Conservation (phyloP, 2,113 vertebrate genomes). For the Alectura lathami region DNA sequence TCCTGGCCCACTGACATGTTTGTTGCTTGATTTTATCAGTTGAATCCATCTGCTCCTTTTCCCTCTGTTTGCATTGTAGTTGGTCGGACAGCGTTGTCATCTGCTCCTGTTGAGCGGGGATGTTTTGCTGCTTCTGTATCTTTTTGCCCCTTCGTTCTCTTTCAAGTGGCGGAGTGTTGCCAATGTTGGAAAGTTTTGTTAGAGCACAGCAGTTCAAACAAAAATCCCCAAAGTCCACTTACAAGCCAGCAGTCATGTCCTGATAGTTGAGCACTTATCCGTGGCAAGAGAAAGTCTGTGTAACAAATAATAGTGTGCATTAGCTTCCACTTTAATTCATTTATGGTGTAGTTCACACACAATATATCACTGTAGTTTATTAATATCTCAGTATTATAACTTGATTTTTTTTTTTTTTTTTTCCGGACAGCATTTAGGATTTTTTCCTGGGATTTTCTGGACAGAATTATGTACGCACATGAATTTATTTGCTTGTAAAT, state of each 20-base stretch:
- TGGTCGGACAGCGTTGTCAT: not conserved
- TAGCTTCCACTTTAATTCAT: not conserved
- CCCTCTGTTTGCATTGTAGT: fast-evolving
- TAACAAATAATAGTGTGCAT: not conserved
- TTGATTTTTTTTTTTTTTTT: not conserved
- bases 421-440: not conserved
- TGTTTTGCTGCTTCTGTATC: not conserved
- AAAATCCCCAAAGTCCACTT: not conserved
- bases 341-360: not conserved
- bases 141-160: not conserved
- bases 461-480: not conserved
- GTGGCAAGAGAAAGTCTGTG: not conserved
- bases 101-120: not conserved
- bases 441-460: not conserved
- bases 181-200: not conserved
- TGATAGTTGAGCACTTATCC: not conserved
- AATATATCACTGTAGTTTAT: not conserved
- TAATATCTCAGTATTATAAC: not conserved
- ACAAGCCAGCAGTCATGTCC: not conserved
- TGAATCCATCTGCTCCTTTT: not conserved
- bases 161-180: not conserved
- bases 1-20: not conserved
- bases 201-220: not conserved
- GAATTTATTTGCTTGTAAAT: not conserved
- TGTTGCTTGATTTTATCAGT: not conserved